Conservation (phyloP, 2,888 invertebrate genomes). For the Onthophagus sagittarius region DNA sequence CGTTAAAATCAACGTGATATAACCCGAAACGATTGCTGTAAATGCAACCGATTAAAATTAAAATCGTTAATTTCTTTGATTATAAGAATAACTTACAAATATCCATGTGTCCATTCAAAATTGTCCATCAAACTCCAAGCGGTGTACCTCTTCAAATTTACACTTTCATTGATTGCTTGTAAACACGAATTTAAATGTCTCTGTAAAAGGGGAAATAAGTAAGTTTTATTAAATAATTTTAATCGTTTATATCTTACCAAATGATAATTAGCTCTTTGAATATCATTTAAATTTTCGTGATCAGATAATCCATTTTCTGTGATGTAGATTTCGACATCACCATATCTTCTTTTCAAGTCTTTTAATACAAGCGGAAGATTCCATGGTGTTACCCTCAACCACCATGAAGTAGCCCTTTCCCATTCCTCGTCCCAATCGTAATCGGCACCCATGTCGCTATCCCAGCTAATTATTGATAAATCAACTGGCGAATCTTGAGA, state of each 20-base stretch:
- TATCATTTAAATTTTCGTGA: slow-evolving; percentile 15
- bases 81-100: slow-evolving; percentile 45
- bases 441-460: slow-evolving; percentile 11
- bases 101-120: slow-evolving; percentile 58
- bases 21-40: slow-evolving; percentile 53
- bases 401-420: slow-evolving; percentile 40
- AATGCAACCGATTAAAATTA: background rate
- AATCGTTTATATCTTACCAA: slow-evolving; percentile 11
- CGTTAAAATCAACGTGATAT: slow-evolving; percentile 60
- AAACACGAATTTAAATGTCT: slow-evolving; percentile 30
- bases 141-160: slow-evolving; percentile 54
- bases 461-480: background rate
- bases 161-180: slow-evolving; percentile 42
- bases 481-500: background rate
- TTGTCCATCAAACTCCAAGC: slow-evolving; percentile 62
- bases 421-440: slow-evolving; percentile 29
- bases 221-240: background rate
- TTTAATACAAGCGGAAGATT: slow-evolving; percentile 7
- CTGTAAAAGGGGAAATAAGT: slow-evolving; percentile 21
- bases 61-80: background rate
- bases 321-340: slow-evolving; percentile 17
- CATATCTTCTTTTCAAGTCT: slow-evolving; percentile 15
- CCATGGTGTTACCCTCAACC: slow-evolving; percentile 18
- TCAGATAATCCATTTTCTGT: slow-evolving; percentile 22
- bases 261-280: slow-evolving; percentile 16